These are phyloP conservation scores for Tanytarsus gracilentus DNA, from an alignment of 2,888 invertebrate species.

Conservation along the genomic window DNA sequence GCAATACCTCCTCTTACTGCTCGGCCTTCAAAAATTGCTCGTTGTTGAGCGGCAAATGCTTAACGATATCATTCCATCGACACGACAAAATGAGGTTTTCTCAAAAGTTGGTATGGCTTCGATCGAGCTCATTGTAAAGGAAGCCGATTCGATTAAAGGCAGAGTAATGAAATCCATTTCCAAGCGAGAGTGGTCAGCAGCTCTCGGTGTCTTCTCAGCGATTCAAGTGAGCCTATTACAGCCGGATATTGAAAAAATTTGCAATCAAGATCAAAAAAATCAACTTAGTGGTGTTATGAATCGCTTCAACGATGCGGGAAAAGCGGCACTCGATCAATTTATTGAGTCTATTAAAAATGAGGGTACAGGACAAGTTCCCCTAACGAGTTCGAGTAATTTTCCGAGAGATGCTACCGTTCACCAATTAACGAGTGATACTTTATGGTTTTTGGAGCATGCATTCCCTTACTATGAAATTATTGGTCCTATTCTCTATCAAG, in stretches of 20 bases:
- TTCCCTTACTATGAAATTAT: slow-evolving; percentile 69
- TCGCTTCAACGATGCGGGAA: slow-evolving; percentile 64
- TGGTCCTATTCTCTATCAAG: slow-evolving; percentile 52
- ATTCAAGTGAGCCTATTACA: slow-evolving; percentile 67
- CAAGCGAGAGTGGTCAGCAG: slow-evolving; percentile 69
- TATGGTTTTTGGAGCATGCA: slow-evolving; percentile 84
- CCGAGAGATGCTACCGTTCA: slow-evolving; percentile 98
- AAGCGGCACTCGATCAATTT: slow-evolving; percentile 77
- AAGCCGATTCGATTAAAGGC: slow-evolving; percentile 73
- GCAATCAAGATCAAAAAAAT: slow-evolving; percentile 56
- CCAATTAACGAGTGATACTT: slow-evolving; percentile 87
- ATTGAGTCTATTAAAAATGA: slow-evolving; percentile 77
- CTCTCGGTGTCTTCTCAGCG: slow-evolving; percentile 72
- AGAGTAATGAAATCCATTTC: slow-evolving; percentile 66
- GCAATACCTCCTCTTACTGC: slow-evolving; percentile 70
- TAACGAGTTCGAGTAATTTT: slow-evolving; percentile 37
- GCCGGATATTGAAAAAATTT: slow-evolving; percentile 72
- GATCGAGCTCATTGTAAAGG: slow-evolving; percentile 73
- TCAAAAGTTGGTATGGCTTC: slow-evolving; percentile 75
- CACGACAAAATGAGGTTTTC: slow-evolving; percentile 73
- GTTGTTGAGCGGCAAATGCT: slow-evolving; percentile 78
- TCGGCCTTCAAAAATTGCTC: slow-evolving; percentile 74
- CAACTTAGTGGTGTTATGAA: slow-evolving; percentile 66
- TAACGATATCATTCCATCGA: slow-evolving; percentile 72
- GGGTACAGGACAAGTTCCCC: slow-evolving; percentile 45